Conservation (phyloP, 2,113 vertebrate genomes). For the Erythrocercus mccallii region DNA sequence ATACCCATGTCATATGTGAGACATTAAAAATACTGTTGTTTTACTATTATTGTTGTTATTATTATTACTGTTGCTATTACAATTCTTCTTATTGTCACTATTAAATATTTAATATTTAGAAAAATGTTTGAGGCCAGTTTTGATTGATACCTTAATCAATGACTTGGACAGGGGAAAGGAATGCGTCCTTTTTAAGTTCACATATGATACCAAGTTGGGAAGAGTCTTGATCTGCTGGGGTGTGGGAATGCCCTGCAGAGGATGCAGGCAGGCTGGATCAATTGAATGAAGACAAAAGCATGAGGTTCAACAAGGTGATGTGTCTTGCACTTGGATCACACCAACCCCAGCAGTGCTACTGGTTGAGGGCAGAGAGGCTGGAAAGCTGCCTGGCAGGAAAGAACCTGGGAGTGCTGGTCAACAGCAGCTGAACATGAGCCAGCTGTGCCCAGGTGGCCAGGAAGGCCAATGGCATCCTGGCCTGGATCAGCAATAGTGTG, state of each 20-base stretch:
- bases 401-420: accelerated
- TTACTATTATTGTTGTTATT: accelerated
- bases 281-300: neutral
- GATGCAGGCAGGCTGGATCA: neutral
- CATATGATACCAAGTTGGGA: neutral
- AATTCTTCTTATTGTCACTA: neutral
- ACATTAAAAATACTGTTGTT: neutral
- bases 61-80: neutral
- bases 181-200: accelerated
- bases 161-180: neutral
- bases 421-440: accelerated
- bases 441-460: neutral
- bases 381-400: neutral
- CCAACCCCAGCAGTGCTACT: too few species aligned
- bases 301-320: neutral
- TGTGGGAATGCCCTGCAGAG: neutral
- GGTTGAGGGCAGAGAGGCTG: neutral
- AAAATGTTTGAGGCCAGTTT: neutral
- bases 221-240: neutral
- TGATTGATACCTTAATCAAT: neutral
- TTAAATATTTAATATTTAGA: neutral
- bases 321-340: too few species aligned
- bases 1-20: neutral
- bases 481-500: accelerated
- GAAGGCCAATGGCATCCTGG: neutral